Conservation (phyloP, 2,797 vertebrate species). For the Lepilemur septentrionalis region DNA sequence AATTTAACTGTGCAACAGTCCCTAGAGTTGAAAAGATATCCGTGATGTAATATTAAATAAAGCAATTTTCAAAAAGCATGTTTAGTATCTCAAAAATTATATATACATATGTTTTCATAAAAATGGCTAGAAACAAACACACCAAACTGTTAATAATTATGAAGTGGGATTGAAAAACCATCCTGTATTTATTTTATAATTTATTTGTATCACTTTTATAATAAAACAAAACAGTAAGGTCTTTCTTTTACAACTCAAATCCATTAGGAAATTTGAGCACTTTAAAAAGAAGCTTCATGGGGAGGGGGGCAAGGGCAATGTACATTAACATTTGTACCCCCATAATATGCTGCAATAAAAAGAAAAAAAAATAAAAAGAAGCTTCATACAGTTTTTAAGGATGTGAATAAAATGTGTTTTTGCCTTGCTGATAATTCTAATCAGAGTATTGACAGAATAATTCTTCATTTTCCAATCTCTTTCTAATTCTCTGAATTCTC, state of each 20-base stretch:
- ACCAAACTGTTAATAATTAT: background rate
- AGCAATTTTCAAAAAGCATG: background rate
- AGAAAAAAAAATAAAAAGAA: slow-evolving; percentile 40
- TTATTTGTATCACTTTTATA: background rate
- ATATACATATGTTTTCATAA: slow-evolving; percentile 35
- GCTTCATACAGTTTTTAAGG: background rate
- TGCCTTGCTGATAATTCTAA: slow-evolving; percentile 32
- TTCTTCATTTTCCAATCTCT: background rate
- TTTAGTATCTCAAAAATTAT: background rate
- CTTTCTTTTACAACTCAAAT: slow-evolving; percentile 37
- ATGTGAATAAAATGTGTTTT: slow-evolving; percentile 14
- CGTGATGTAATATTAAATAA: background rate
- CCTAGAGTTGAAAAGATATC: slow-evolving; percentile 36
- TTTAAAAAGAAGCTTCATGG: slow-evolving; percentile 27
- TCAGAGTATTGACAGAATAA: background rate
- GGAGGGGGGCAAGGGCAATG: too few relatives aligned
- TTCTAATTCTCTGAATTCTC: background rate
- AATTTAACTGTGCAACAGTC: background rate
- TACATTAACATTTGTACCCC: too few relatives aligned
- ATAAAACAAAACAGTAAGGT: slow-evolving; percentile 39
- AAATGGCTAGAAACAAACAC: background rate
- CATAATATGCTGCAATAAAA: too few relatives aligned
- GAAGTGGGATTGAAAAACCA: background rate
- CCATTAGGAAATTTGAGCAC: background rate
- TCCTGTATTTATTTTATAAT: slow-evolving; percentile 34